Conservation (phyloP, 2,113 vertebrate genomes). For the Hemicordylus capensis region DNA sequence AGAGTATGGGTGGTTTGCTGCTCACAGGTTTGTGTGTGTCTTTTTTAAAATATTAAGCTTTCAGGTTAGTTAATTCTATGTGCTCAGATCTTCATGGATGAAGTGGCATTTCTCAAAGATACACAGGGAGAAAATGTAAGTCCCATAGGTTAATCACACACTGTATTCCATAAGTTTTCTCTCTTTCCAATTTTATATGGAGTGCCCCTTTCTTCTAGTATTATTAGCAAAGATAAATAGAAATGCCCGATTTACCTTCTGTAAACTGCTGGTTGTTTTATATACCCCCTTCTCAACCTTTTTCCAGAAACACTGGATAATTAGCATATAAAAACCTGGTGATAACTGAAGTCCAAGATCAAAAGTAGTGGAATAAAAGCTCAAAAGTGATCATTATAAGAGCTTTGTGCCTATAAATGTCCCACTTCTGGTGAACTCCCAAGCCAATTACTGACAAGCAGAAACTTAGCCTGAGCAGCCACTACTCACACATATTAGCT, state of each 20-base stretch:
- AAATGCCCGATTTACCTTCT: conserved; percentile 9
- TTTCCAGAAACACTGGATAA: conserved; percentile 44
- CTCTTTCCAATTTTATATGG: neutral
- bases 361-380: conserved; percentile 63
- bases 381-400: conserved; percentile 73
- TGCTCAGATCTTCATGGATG: neutral
- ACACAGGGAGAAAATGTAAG: neutral
- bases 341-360: conserved; percentile 69
- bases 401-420: conserved; percentile 71
- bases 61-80: conserved; percentile 17
- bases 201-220: accelerated
- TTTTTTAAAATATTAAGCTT: neutral
- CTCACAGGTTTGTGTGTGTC: neutral
- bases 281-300: conserved; percentile 29
- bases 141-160: neutral
- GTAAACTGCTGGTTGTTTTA: conserved; percentile 25
- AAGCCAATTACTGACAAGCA: conserved; percentile 65
- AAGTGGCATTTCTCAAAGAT: neutral
- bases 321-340: conserved; percentile 69
- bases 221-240: neutral
- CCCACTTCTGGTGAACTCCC: conserved; percentile 70
- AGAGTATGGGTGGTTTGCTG: neutral
- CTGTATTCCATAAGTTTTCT: neutral
- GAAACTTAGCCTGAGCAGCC: conserved; percentile 59
- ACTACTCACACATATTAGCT: conserved; percentile 56